Evolutionary conservation across 2,888 invertebrate genomes (phyloP).

Genomic region (Volucella bombylans): DNA sequence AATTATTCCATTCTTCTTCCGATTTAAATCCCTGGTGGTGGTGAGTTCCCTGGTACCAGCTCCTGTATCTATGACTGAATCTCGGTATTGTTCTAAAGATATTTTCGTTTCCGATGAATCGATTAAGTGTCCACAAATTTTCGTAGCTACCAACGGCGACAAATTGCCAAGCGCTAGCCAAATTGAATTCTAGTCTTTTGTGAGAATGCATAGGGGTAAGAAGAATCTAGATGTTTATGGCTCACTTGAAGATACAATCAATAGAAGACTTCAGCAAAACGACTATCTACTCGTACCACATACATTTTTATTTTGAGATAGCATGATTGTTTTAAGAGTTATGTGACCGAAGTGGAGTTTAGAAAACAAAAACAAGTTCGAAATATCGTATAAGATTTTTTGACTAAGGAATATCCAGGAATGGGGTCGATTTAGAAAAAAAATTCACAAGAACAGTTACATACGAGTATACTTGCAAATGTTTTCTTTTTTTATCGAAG

Average conservation of each 20-base stretch:
- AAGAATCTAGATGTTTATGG: background rate
- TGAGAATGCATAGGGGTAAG: background rate
- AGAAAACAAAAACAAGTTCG: no score
- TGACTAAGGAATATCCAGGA: no score
- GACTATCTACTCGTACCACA: no score
- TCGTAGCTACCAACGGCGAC: conserved; percentile 8
- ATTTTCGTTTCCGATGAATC: conserved; percentile 18
- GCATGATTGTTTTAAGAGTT: no score
- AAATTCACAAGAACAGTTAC: no score
- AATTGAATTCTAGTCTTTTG: conserved; percentile 23
- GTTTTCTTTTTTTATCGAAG: no score
- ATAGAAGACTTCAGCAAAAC: no score
- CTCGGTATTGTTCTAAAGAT: background rate
- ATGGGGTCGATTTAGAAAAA: no score
- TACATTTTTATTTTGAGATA: no score
- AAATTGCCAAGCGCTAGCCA: conserved; percentile 36
- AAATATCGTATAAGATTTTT: no score
- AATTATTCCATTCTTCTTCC: conserved; percentile 53
- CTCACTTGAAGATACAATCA: background rate
- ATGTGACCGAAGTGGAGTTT: no score
- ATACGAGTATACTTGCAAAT: no score
- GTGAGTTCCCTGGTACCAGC: background rate
- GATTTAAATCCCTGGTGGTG: background rate
- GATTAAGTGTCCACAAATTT: background rate
- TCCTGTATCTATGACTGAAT: conserved; percentile 5